Base-by-base conservation (phyloP, 2,797 vertebrate species). In the Paguma larvata region DNA sequence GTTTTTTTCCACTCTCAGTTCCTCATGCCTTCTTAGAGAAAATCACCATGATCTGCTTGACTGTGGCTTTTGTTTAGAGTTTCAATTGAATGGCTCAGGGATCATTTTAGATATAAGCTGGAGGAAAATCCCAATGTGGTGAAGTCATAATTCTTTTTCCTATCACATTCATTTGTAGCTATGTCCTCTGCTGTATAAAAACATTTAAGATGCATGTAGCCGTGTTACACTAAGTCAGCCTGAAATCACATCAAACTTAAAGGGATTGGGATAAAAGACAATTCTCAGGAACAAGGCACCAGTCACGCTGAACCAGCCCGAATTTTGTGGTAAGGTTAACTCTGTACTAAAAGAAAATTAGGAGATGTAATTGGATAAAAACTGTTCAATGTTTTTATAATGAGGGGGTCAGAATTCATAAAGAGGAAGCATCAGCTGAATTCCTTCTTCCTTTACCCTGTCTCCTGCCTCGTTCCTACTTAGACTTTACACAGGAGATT, bases 91-190 rank as follows among this genome's bases (percentile, higher is more conserved):
- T 89, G 53, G 9, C 44, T 77, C 9, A 88, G 21, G 70, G 77
- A 91, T 83, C 34, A 94, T 62, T 94, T 92, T 89, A 77, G 89
- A n/a, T 23, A 10, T n/a, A 82, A 77, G 3, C 21, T 44, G 72
- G 12, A 85, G 51, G 77, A 93, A 89, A 94, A 72, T 12, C 32
- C 27, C 67, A 80, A 73, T 53, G 73, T 48, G 19, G 9, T 25
- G 53, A 67, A 79, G 23, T 8, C 48, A 15, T n/a, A 67, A 51
- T 68, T 91, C 44, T 72, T 18, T 65, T 85, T 41, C 32, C 25
- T 19, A 38, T 70, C 21, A 59, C 11, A 62, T 79, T 72, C 12
- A 93, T 38, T 72, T 78, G 62, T 9, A 93, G 15, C 15, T 65
- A 46, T 53, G 5, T 72, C 34, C 13, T 91, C 75, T 86, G 44